Conservation (phyloP, 2,797 vertebrate genomes). For the Pogoniulus pusillus region DNA sequence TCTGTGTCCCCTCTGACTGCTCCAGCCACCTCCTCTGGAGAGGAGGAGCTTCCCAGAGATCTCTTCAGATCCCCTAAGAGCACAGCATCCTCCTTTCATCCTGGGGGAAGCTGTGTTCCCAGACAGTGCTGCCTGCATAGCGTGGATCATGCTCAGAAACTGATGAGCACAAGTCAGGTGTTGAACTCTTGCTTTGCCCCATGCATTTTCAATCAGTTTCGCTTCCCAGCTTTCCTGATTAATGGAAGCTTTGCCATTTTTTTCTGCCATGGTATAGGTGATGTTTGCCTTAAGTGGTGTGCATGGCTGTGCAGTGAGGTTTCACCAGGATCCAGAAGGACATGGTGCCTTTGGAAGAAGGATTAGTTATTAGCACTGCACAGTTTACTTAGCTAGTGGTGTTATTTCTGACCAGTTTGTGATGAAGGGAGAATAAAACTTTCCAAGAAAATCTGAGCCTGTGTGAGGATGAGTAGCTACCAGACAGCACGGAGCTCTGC, state of each 20-base stretch:
- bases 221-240: conserved; percentile 58
- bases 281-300: conserved; percentile 61
- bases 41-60: conserved; percentile 24
- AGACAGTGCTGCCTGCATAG: not conserved
- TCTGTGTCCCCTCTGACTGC: conserved; percentile 8
- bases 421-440: conserved; percentile 53
- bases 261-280: not conserved
- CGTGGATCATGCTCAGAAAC: conserved; percentile 19
- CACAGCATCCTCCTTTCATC: conserved; percentile 9
- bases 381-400: conserved; percentile 20
- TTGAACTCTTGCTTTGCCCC: conserved; percentile 53
- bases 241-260: conserved; percentile 53
- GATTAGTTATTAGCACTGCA: conserved; percentile 48
- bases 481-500: not conserved
- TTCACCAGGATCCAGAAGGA: conserved; percentile 61
- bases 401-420: conserved; percentile 41
- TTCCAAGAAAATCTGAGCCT: conserved; percentile 3
- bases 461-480: not conserved
- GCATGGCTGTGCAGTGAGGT: conserved; percentile 35
- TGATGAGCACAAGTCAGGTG: conserved; percentile 45
- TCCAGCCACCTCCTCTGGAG: not conserved
- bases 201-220: conserved; percentile 59
- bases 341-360: conserved; percentile 66
- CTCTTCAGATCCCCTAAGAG: not conserved
- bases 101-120: not conserved